phyloP scores from a whole-genome alignment of 2,113 vertebrate genomes.

The Ovibos moschatus region DNA sequence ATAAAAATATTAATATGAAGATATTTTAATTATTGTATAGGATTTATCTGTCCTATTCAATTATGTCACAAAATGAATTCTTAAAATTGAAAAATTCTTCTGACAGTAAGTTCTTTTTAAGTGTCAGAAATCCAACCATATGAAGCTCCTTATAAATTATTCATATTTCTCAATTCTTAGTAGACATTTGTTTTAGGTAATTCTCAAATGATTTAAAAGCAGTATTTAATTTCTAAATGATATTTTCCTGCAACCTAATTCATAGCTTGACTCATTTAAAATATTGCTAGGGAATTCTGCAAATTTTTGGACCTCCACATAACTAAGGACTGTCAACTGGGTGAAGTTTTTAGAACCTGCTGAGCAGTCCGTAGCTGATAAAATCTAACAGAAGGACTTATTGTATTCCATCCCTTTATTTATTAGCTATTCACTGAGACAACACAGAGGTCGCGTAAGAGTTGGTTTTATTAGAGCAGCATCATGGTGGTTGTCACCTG shows the following conservation, averaged over 20 bases:
- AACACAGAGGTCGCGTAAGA: constrained; percentile 10
- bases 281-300: not conserved
- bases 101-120: constrained; percentile 22
- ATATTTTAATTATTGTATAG: constrained; percentile 1
- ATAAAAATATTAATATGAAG: not conserved
- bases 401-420: not conserved
- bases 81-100: constrained; percentile 25
- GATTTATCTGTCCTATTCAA: not conserved
- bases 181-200: constrained; percentile 16
- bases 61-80: constrained; percentile 12
- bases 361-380: not conserved
- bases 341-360: not conserved
- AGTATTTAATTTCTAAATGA: constrained; percentile 19
- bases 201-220: constrained; percentile 30
- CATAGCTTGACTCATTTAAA: constrained; percentile 6
- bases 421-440: not conserved
- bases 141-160: constrained; percentile 16
- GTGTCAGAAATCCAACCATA: not conserved
- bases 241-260: constrained; percentile 25
- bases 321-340: not conserved
- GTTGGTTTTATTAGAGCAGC: constrained; percentile 37
- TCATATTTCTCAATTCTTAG: constrained; percentile 9
- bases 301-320: not conserved
- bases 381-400: not conserved
- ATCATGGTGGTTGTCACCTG: not conserved